Conservation (phyloP, 2,888 invertebrate species). For the Mimas tiliae region DNA sequence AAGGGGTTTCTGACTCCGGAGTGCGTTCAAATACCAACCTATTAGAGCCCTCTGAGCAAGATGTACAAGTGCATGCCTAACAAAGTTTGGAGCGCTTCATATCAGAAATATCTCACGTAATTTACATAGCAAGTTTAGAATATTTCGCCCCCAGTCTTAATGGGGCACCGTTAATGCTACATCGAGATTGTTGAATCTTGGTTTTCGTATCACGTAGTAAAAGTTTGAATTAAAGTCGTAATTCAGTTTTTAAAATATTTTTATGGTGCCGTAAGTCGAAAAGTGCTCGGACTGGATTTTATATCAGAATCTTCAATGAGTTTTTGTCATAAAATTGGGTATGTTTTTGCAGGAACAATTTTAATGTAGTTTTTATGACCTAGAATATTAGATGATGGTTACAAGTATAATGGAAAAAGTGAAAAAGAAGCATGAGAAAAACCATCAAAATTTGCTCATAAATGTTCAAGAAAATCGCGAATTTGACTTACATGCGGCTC, state of each 20-base stretch:
- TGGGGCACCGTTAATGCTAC: not conserved
- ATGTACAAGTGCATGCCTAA: slow-evolving; percentile 44
- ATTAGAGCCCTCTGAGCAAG: slow-evolving; percentile 32
- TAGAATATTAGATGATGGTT: not conserved
- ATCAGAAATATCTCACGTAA: slow-evolving; percentile 51
- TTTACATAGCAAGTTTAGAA: slow-evolving; percentile 38
- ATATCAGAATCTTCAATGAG: not conserved
- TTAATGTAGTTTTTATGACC: not conserved
- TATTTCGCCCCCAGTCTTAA: slow-evolving; percentile 4
- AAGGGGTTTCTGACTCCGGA: not conserved
- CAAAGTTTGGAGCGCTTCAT: slow-evolving; percentile 41
- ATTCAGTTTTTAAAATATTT: slow-evolving; percentile 5
- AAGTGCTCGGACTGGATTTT: not conserved
- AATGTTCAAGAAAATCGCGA: too few relatives aligned
- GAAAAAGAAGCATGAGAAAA: not conserved
- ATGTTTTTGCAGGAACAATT: not conserved
- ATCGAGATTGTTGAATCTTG: slow-evolving; percentile 11
- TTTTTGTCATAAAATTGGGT: not conserved
- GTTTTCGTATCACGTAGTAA: slow-evolving; percentile 32
- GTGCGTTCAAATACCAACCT: slow-evolving; percentile 22
- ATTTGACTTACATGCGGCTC: too few relatives aligned
- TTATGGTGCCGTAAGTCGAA: not conserved
- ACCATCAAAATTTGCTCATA: too few relatives aligned
- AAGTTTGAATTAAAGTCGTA: slow-evolving; percentile 19
- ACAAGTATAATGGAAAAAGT: not conserved